Base-by-base conservation (phyloP, 2,113 vertebrate genomes). In the Alectura lathami region DNA sequence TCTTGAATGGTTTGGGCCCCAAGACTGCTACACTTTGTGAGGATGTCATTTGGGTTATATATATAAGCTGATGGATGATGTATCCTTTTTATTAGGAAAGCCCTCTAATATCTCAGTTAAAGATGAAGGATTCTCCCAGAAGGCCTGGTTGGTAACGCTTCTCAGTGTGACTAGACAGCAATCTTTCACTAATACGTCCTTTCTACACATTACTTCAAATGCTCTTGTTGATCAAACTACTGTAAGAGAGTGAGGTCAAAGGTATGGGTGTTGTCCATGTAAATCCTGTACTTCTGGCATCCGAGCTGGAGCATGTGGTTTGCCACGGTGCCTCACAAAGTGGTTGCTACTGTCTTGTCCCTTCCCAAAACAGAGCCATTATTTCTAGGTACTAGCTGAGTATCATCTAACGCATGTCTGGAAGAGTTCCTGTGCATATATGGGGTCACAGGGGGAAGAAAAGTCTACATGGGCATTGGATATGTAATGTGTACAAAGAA, bases 1-100 rank as follows among this genome's bases (percentile, higher is more conserved):
- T 97, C 96, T 97, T 97, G 96, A 97, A 98, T 95, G 89, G 89
- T 95, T 97, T 96, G 96, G 86, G 82, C 87, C 93, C 95, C 79
- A 93, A 94, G 96, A 97, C 89, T 96, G 96, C 91, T 94, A 74
- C 88, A 87, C 88, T 96, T 51, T 95, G 67, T 97, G 92, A 93
- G n/a, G 26, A 92, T 97, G 89, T 94, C 88, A 80, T 97, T 97
- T 97, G 96, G 94, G 95, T 96, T 97, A 84, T 88, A 79, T 94
- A 53, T 77, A 80, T 88, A 96, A 80, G 51, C 90, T 97, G 97
- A 96, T 94, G 91, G 95, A 93, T 93, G 94, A 96, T 95, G 72
- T 94, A 90, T 94, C 87, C 87, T 93, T 97, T 98, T 96, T 95
- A 93, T 96, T 86, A 84, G 89, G 57, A 85, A 90, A 95, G 54